Base-by-base conservation (phyloP, 2,888 invertebrate species). In the Pristionchus entomophagus region DNA sequence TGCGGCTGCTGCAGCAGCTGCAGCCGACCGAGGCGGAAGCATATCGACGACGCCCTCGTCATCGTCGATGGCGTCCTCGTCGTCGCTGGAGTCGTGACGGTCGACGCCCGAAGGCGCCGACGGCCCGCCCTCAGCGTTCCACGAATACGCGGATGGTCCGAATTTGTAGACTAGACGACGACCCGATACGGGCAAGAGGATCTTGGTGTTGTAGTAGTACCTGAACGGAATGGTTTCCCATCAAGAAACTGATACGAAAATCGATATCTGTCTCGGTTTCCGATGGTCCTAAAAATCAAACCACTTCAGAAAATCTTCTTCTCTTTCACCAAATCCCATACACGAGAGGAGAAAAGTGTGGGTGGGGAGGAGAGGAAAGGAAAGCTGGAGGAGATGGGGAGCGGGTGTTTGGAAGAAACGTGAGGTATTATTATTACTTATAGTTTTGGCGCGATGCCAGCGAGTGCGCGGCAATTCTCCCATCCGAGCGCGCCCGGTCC, bases 401-500 rank as follows among this genome's bases (percentile, higher is more conserved):
- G 51, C 10, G 49, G 35, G 51, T 32, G 32, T 49, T 29, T 41
- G 38, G 26, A 29, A 80, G n/a, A n/a, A 32, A 49, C 17, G 45
- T 19, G 51, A 77, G 51, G 51, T 59, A 59, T 38, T 80, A 80
- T 53, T 80, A 51, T 80, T 51, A 80, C 45, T 73, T 73, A 32
- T 53, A 53, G 53, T n/a, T 53, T 69, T 32, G 85, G 77, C 26
- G 85, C 32, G 29, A 85, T 85, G 32, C 85, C 85, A 5, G 56
- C 86, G 49, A 86, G 88, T 81, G 59, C 85, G 29, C 78, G 59
- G 62, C 78, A 77, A 38, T 65, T 87, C 86, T 89, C 88, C 94
- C 94, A 94, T 78, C 94, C 94, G 86, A 90, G 92, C 35, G 94
- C 94, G 87, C 94, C 94, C 56, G 94, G 94, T 14, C 94, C 94